Evolutionary conservation across 2,797 vertebrate species (phyloP), one percentile per base, ranked within the genome.

Genomic region (Falco rusticolus): DNA sequence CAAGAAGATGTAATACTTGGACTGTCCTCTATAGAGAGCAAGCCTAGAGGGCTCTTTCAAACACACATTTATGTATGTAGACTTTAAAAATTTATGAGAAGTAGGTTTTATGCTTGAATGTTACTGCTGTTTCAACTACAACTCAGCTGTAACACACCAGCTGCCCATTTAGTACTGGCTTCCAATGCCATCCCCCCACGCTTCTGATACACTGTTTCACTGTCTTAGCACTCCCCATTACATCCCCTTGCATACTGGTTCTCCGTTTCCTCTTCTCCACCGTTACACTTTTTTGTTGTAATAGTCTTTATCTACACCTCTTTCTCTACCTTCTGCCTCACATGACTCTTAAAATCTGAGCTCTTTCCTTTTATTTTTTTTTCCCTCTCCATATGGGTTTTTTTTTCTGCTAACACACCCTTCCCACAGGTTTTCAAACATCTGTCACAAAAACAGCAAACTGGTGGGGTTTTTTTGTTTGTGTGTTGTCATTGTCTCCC

Each of bases 41-140:
- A 91, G 70, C 17, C 74, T 50, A 28, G 22, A 28, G 47, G 84
- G 57, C 47, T 78, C 79, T 66, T 60, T 48, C 34, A 70, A 85
- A 69, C 48, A 87, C 20, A 45, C 20, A 39, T n/a, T 57, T 66
- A 69, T 11, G n/a, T 37, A 63, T 11, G 10, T 10, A 87, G 63
- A 45, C 34, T 57, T 86, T 3, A 94, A 94, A 93, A 48, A 83
- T 24, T 25, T 21, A 89, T 34, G 26, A 92, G 78, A 66, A 91
- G 43, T 50, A 74, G 63, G 20, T 75, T 59, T 83, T 56, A 48
- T n/a, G 48, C 64, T 80, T 43, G 26, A 83, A 31, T 12, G 57
- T 89, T 53, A 41, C 39, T 29, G 37, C 39, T 56, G 54, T 59
- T 87, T n/a, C 47, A 64, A 31, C 1, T 2, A 48, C 50, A 71